Conservation (phyloP, 2,888 invertebrate species). For the Cenopis cana region DNA sequence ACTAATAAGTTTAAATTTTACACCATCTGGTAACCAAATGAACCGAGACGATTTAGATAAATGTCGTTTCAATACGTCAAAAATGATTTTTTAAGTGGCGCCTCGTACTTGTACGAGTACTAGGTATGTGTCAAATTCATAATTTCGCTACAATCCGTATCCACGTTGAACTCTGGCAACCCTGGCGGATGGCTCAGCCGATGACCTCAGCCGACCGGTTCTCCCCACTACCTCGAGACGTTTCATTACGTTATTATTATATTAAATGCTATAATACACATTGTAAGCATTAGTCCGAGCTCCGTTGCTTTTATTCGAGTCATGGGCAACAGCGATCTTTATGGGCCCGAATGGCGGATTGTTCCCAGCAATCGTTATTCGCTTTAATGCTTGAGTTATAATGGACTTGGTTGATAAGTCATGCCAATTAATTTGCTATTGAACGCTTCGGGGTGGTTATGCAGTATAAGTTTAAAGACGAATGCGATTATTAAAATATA, state of each 20-base stretch:
- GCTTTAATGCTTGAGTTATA: constrained; percentile 40
- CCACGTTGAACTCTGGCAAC: constrained; percentile 63
- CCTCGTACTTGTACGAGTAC: too few species aligned
- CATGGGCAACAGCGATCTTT: constrained; percentile 70
- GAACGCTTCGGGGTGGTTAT: constrained; percentile 12
- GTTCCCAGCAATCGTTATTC: constrained; percentile 55
- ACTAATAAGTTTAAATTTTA: too few species aligned
- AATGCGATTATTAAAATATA: not conserved
- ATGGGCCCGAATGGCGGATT: constrained; percentile 70
- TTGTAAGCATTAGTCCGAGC: constrained; percentile 81
- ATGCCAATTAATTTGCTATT: constrained; percentile 37
- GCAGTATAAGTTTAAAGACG: not conserved
- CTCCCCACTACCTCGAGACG: constrained; percentile 70
- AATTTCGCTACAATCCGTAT: constrained; percentile 22
- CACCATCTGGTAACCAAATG: too few species aligned
- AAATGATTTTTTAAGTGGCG: too few species aligned
- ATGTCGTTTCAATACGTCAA: too few species aligned
- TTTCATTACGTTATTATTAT: constrained; percentile 86
- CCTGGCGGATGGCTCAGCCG: constrained; percentile 81
- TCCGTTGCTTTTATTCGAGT: constrained; percentile 69
- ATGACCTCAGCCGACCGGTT: constrained; percentile 84
- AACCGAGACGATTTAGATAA: too few species aligned
- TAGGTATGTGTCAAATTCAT: not conserved
- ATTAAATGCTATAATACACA: constrained; percentile 85
- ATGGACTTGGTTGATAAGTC: constrained; percentile 36